Evolutionary conservation across 2,113 vertebrate species (phyloP), one percentile per base, ranked within the genome.

Genomic region (Dolichotis patagonum): DNA sequence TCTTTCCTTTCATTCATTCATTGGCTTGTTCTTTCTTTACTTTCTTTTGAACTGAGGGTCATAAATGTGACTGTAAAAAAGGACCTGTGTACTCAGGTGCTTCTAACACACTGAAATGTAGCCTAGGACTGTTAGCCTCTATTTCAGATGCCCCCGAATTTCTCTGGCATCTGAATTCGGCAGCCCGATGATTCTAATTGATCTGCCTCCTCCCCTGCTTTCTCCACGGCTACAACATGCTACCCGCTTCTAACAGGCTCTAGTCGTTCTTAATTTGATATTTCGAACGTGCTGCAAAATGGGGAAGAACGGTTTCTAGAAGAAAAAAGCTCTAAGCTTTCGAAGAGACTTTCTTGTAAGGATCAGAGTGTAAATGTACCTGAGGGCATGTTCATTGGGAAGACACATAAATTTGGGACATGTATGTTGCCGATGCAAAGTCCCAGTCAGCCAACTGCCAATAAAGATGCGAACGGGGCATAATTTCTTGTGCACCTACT

Each of bases 241-340:
- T 28, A 4, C 17, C n/a, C 19, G 4, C 60, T 82, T 81, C 22
- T 17, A 65, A 54, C 49, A 85, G 69, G 9, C 41, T 62, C 58
- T 26, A 24, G 49, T 24, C 8, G 83, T 86, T 91, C 75, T 86
- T 54, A 54, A 69, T 81, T 38, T 77, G 49, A 24, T 46, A 20
- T 65, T 93, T 94, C 63, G n/a, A 46, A 93, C 13, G 69, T 41
- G 54, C 60, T 88, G 60, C 7, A 24, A 85, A 69, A 83, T 7
- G 80, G 49, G 86, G 91, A 81, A 30, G 35, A 60, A 62, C 19
- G 56, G 63, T 80, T 88, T 87, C 49, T 35, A 32, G 86, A 95
- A 90, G 43, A 88, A 96, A 75, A 17, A 91, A 86, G 56, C 89
- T 32, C 71, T 73, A 67, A 80, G 71, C 54, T 94, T 92, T 52